A percentile compares a stretch with the other conserved stretches of the same genome.
Evolutionary conservation across 1,140 invertebrate species (phyloP).

Genomic region (Caenorhabditis inopinata): DNA sequence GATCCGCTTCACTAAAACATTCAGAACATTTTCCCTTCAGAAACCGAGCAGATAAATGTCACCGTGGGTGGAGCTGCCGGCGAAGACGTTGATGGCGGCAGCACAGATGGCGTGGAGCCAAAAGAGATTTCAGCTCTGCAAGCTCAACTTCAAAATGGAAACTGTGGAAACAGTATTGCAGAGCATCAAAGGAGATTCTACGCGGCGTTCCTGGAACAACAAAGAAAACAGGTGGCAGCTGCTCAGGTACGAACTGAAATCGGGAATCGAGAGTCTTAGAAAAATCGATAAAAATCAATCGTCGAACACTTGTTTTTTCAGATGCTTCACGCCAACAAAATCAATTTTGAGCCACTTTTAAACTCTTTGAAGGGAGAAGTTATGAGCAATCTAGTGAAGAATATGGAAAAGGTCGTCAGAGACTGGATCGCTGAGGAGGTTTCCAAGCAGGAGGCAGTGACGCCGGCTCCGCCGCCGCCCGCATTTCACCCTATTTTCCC

Average conservation of each 20-base stretch:
- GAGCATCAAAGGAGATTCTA: too few relatives aligned
- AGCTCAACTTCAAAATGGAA: neutral
- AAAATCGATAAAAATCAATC: too few relatives aligned
- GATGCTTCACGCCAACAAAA: neutral
- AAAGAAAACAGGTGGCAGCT: neutral
- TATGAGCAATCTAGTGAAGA: neutral
- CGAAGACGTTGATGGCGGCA: slow-evolving; percentile 34
- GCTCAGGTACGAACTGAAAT: neutral
- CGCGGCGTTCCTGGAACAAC: too few relatives aligned
- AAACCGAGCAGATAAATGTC: slow-evolving; percentile 23
- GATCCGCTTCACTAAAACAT: too few relatives aligned
- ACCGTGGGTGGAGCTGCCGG: slow-evolving; percentile 34
- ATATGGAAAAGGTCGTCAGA: neutral
- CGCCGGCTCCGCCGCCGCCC: neutral
- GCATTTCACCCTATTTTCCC: neutral
- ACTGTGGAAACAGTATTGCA: too few relatives aligned
- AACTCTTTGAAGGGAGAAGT: neutral
- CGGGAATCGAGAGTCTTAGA: neutral
- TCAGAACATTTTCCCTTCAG: too few relatives aligned
- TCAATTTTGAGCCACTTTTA: neutral
- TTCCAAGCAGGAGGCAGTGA: neutral
- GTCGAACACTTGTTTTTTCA: too few relatives aligned
- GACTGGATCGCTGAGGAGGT: neutral
- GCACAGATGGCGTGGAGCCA: neutral
- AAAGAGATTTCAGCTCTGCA: neutral